Base-by-base conservation (phyloP, 2,113 vertebrate species). In the Vicugna pacos region DNA sequence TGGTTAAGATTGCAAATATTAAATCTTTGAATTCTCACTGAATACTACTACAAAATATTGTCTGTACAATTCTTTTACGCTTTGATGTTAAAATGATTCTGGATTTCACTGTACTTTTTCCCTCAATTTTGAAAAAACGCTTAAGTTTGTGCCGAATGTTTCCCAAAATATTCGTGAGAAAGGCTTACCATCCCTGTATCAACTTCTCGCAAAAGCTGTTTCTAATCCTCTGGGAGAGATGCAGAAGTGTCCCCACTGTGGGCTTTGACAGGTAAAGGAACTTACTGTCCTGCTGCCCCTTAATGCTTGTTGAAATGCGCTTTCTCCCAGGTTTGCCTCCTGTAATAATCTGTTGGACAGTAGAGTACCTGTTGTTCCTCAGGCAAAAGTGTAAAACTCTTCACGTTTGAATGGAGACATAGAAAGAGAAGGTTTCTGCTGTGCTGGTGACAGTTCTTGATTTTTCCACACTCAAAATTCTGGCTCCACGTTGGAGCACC, bases 351-450 rank as follows among this genome's bases (percentile, higher is more conserved):
- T 95, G 67, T 91, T 28, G 96, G 98, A 96, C 94, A 98, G 95
- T 97, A 91, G 98, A 98, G 98, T 98, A 93, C 97, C 97, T 98
- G 97, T 99, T 99, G 97, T 98, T 99, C 98, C 98, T 98, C 98
- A 98, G 98, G 98, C 98, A 98, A 99, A 99, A 8, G 95, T 99
- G 98, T 99, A 98, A 97, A 98, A 98, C 83, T 98, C 98, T 97
- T 98, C 98, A 98, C 96, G 96, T 98, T 97, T 73, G 64, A 98
- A 97, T 97, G 98, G 98, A 98, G 98, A 98, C 98, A 93, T 98
- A 98, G 98, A 98, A 97, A 98, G 98, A 98, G 97, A 98, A 98
- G 96, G 97, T 98, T 98, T 98, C 98, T 98, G 97, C 98, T 98
- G 97, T 98, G 96, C 98, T 98, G 98, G 97, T 98, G 98, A 98